A percentile compares a stretch with the other conserved stretches of the same genome.
These are phyloP conservation scores for Aphidius ervi DNA, from an alignment of 1,140 invertebrate species.

Conservation along the genomic window DNA sequence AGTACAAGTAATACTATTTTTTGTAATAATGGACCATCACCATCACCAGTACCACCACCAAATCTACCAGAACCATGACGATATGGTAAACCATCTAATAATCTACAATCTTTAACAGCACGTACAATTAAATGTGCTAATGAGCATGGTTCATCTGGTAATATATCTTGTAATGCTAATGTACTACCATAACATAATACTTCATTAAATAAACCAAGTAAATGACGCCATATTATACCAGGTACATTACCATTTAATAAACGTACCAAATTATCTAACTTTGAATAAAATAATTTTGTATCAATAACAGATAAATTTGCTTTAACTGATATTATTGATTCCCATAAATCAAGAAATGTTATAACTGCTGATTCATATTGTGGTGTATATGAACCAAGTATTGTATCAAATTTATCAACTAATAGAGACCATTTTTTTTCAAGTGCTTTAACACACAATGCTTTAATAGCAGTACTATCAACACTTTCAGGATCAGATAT, in stretches of 20 bases:
- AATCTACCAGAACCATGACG: constrained; percentile 54
- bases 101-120: constrained; percentile 77
- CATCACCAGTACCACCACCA: constrained; percentile 54
- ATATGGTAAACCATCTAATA: constrained; percentile 67
- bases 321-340: constrained; percentile 86
- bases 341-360: constrained; percentile 81
- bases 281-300: constrained; percentile 82
- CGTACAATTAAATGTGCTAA: constrained; percentile 76
- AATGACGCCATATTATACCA: constrained; percentile 76
- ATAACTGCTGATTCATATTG: constrained; percentile 58
- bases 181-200: constrained; percentile 87
- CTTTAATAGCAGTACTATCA: constrained; percentile 78
- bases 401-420: constrained; percentile 58
- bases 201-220: constrained; percentile 80
- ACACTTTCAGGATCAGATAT: constrained; percentile 74
- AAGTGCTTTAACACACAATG: constrained; percentile 76
- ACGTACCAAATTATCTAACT: constrained; percentile 75
- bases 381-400: constrained; percentile 50
- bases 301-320: constrained; percentile 84
- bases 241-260: constrained; percentile 70
- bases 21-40: constrained; percentile 67
- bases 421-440: constrained; percentile 77
- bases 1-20: constrained; percentile 80
- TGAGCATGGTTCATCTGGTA: constrained; percentile 82
- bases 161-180: constrained; percentile 76